Evolutionary conservation across 2,113 vertebrate genomes (phyloP).

Genomic region (Melanerpes aurifrons): DNA sequence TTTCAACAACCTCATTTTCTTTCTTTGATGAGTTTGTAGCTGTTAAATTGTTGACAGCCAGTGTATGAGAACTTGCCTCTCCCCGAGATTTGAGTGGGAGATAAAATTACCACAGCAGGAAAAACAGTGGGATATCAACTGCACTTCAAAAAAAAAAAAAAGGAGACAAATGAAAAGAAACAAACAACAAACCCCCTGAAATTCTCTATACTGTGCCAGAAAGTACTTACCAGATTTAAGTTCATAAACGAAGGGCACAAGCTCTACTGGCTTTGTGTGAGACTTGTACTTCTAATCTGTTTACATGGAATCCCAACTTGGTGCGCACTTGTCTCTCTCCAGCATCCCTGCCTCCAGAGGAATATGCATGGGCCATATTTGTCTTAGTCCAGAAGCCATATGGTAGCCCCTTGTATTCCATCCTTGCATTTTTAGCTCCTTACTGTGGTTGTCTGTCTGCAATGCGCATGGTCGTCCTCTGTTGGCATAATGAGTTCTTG

Average conservation of each 20-base stretch:
- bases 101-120: background rate
- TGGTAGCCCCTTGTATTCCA: background rate
- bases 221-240: background rate
- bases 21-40: background rate
- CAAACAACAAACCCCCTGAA: background rate
- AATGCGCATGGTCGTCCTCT: background rate
- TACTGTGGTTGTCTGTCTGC: background rate
- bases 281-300: background rate
- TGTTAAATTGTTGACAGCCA: background rate
- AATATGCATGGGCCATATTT: background rate
- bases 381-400: background rate
- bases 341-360: background rate
- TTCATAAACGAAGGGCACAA: background rate
- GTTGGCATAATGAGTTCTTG: background rate
- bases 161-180: background rate
- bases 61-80: background rate
- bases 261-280: background rate
- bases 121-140: background rate
- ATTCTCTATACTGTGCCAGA: background rate
- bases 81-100: background rate
- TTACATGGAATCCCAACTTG: slow-evolving; percentile 29
- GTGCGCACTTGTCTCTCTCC: background rate
- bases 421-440: background rate
- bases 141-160: too few species aligned
- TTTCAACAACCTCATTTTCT: background rate